Evolutionary conservation across 2,888 invertebrate species (phyloP).

Genomic region (Epicampocera succincta): DNA sequence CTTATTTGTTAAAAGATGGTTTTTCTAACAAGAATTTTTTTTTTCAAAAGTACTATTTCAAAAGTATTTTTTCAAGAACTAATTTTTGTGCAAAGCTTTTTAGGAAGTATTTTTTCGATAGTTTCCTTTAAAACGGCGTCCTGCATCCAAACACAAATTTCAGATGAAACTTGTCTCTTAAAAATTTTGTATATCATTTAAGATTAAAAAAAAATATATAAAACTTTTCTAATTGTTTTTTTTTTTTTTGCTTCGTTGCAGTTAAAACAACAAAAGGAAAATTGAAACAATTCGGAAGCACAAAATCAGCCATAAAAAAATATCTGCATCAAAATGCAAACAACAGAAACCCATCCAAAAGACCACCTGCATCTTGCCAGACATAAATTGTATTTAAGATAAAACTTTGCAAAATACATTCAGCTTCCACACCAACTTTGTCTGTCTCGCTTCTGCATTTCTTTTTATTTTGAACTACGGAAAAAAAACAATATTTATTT

Average conservation of each 20-base stretch:
- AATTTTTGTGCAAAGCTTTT: no score
- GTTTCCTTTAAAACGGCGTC: no score
- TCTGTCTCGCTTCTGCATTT: constrained; percentile 11
- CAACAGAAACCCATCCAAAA: constrained; percentile 6
- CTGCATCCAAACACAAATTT: no score
- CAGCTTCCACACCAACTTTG: constrained; percentile 22
- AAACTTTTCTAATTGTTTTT: not conserved
- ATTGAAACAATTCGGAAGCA: constrained; percentile 2
- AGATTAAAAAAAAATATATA: no score
- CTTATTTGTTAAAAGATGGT: no score
- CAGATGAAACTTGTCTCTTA: no score
- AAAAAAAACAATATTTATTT: constrained; percentile 28
- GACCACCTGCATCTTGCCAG: constrained; percentile 59
- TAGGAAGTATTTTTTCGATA: no score
- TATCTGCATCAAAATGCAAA: constrained; percentile 51
- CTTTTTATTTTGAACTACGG: not conserved
- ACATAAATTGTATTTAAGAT: constrained; percentile 67
- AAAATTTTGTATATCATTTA: no score
- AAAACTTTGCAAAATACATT: constrained; percentile 47
- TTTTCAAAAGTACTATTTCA: no score
- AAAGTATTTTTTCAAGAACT: no score
- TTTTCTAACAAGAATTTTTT: no score
- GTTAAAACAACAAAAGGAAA: constrained; percentile 18
- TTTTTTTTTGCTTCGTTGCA: constrained; percentile 19
- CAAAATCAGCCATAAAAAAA: constrained; percentile 32